These are phyloP conservation scores for Popillia japonica DNA, from an alignment of 1,140 invertebrate species.

Conservation along the genomic window DNA sequence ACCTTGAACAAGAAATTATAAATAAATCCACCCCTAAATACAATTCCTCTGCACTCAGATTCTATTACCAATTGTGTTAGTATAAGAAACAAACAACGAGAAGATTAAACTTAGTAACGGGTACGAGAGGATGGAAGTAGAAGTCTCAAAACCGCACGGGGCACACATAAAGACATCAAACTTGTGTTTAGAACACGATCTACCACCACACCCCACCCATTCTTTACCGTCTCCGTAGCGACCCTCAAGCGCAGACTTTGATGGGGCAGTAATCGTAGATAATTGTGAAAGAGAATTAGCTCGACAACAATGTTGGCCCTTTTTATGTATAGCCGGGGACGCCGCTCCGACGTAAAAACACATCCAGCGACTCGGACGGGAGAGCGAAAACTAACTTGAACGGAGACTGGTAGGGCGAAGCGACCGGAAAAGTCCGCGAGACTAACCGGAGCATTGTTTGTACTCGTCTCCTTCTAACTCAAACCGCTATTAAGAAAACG, in stretches of 20 bases:
- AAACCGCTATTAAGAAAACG: constrained; percentile 17
- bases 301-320: constrained; percentile 55
- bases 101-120: background rate
- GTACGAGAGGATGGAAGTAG: background rate
- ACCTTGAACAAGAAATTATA: no score
- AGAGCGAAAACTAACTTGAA: constrained; percentile 52
- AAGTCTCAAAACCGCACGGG: constrained; percentile 43
- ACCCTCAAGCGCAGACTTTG: constrained; percentile 46
- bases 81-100: constrained; percentile 19
- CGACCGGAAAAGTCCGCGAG: constrained; percentile 19
- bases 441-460: constrained; percentile 25
- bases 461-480: constrained; percentile 23
- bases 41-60: background rate
- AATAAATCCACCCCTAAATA: no score
- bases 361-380: constrained; percentile 38
- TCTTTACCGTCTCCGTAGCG: background rate
- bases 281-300: constrained; percentile 56
- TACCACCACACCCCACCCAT: constrained; percentile 15
- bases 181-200: constrained; percentile 45
- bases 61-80: background rate
- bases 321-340: constrained; percentile 49
- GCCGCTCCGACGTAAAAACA: constrained; percentile 12
- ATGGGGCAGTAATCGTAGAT: constrained; percentile 55
- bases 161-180: constrained; percentile 52
- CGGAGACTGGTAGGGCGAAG: constrained; percentile 42